phyloP scores from a whole-genome alignment of 2,797 vertebrate genomes.

The Todus mexicanus region DNA sequence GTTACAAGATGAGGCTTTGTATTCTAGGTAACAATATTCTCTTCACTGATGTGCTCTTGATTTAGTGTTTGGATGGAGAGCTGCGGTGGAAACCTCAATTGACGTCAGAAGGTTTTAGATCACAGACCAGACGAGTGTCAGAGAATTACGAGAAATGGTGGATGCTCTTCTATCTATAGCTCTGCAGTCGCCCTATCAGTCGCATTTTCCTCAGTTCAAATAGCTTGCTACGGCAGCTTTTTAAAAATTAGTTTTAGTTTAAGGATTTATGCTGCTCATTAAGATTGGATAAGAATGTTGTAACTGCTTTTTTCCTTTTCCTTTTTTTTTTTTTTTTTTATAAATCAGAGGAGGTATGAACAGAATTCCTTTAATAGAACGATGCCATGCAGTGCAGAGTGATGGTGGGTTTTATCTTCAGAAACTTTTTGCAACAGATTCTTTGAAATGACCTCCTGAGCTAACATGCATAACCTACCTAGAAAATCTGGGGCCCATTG shows the following conservation, averaged over 20 bases:
- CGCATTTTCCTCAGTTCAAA: background rate
- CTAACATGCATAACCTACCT: background rate
- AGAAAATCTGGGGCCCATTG: background rate
- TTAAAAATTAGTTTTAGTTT: constrained; percentile 19
- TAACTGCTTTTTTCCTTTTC: background rate
- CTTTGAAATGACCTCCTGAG: background rate
- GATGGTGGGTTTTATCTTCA: background rate
- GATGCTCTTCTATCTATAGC: constrained; percentile 48
- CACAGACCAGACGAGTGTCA: constrained; percentile 49
- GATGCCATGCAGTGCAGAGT: background rate
- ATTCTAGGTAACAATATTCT: background rate
- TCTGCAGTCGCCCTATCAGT: background rate
- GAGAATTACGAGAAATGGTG: background rate
- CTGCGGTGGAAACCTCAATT: background rate
- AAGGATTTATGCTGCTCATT: background rate
- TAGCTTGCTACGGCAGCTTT: background rate
- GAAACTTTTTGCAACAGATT: background rate
- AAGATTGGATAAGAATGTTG: background rate
- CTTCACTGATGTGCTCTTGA: background rate
- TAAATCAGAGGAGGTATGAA: background rate
- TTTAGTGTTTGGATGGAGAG: background rate
- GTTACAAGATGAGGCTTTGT: background rate
- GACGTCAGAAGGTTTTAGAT: constrained; percentile 57
- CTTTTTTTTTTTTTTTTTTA: background rate
- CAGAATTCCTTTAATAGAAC: background rate